Base-by-base conservation (phyloP, 2,113 vertebrate species). In the Herpailurus yagouaroundi region DNA sequence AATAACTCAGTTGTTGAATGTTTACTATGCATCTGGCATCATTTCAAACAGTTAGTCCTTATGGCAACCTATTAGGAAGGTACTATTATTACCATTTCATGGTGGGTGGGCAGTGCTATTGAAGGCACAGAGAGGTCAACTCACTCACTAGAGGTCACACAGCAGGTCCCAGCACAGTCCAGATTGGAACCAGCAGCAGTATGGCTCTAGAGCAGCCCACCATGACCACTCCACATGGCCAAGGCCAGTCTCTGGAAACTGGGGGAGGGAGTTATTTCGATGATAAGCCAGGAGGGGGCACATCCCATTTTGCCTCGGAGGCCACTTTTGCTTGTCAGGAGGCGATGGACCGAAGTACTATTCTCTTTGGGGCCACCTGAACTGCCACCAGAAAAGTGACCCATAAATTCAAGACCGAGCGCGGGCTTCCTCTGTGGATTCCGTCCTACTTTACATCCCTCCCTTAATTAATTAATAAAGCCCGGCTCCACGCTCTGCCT, bases 401-500 rank as follows among this genome's bases (percentile, higher is more conserved):
- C 87, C 88, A 80, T 63, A 86, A 86, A 96, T 60, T 52, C 1
- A 50, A 89, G 41, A 71, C 4, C 0, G 76, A 57, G n/a, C 2
- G 1, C 29, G 3, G 33, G 13, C n/a, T 4, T 60, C 80, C 96
- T 88, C 91, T 76, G 74, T 80, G 91, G 64, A 89, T 88, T 94
- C 87, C 8, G 19, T 52, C 85, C 91, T 71, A 23, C 76, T 84
- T 89, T 50, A 29, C 55, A 31, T 38, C 69, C 29, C 71, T 87
- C 68, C 68, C 60, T 91, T 77, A 50, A 80, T 97, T 96, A 94
- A 94, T 89, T 76, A 88, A 93, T 48, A 38, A 79, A 93, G 77
- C n/a, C 27, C 9, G 0, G 1, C 0, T 12, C 36, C 52, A 74
- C 82, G 73, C 79, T 94, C 93, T 48, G 76, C 87, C 91, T 93